A percentile compares a stretch with the other conserved stretches of the same genome.
Conservation (phyloP, 92 coral and sea anemone genomes). For the Montipora capitata region DNA sequence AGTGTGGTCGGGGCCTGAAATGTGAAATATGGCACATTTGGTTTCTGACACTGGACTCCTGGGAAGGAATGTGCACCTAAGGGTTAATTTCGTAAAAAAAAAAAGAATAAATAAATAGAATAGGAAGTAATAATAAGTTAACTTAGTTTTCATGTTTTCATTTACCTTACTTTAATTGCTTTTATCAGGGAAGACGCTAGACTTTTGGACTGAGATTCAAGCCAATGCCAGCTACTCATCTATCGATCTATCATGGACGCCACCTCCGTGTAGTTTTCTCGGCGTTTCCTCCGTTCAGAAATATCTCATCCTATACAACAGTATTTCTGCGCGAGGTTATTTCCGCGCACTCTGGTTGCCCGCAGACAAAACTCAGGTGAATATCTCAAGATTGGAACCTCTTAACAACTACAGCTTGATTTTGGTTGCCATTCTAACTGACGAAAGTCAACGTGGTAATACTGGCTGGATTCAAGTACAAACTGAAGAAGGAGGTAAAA, state of each 20-base stretch:
- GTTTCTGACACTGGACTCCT: too few relatives aligned
- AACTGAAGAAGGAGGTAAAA: too few relatives aligned
- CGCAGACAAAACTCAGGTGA: neutral
- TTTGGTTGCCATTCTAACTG: neutral
- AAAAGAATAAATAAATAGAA: too few relatives aligned
- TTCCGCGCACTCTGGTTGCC: neutral
- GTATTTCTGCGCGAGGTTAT: neutral
- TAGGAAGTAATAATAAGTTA: too few relatives aligned
- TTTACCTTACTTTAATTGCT: too few relatives aligned
- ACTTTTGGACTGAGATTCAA: neutral
- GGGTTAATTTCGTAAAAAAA: neutral
- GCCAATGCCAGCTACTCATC: neutral
- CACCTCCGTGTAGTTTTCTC: neutral
- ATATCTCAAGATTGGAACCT: neutral
- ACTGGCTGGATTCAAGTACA: neutral
- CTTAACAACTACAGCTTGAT: neutral
- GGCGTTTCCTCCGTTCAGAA: too few relatives aligned
- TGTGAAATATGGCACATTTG: too few relatives aligned
- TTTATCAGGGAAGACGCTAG: neutral
- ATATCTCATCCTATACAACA: neutral
- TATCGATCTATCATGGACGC: neutral
- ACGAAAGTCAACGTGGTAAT: neutral
- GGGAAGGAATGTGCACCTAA: too few relatives aligned
- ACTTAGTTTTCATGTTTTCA: neutral
- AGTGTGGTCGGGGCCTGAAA: too few relatives aligned